Conservation (phyloP, 1,140 invertebrate species). For the Drosophila kohkoa region DNA sequence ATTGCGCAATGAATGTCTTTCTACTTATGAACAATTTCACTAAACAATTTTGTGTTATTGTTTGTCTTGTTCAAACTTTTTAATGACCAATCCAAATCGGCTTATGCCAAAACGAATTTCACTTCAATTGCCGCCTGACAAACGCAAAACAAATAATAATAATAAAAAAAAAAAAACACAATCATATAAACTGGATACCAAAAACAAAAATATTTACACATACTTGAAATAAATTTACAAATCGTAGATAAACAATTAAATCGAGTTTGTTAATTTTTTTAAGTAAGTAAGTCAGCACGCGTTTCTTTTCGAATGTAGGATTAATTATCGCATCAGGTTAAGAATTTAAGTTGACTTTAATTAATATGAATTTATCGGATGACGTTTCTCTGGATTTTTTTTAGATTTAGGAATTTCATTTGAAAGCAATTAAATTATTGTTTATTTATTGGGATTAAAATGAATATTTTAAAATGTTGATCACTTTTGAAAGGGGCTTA, state of each 20-base stretch:
- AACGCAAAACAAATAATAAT: constrained; percentile 19
- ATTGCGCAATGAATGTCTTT: background rate
- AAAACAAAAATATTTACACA: constrained; percentile 32
- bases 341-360: background rate
- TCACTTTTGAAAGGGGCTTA: background rate
- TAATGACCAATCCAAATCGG: constrained; percentile 19
- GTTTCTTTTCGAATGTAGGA: constrained; percentile 5
- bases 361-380: background rate
- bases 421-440: too few species aligned
- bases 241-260: constrained; percentile 14
- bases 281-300: background rate
- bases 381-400: background rate
- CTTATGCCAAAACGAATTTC: constrained; percentile 24
- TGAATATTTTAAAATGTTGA: too few species aligned
- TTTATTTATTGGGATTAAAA: too few species aligned
- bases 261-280: constrained; percentile 9
- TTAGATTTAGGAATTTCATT: too few species aligned
- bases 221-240: constrained; percentile 11
- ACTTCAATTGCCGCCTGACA: constrained; percentile 13
- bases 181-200: background rate
- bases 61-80: background rate
- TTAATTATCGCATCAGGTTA: background rate
- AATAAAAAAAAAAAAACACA: constrained; percentile 1
- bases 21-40: constrained; percentile 36
- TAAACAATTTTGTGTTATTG: constrained; percentile 2